Conservation (phyloP, 2,888 invertebrate species). For the Linnaemya tessellans region DNA sequence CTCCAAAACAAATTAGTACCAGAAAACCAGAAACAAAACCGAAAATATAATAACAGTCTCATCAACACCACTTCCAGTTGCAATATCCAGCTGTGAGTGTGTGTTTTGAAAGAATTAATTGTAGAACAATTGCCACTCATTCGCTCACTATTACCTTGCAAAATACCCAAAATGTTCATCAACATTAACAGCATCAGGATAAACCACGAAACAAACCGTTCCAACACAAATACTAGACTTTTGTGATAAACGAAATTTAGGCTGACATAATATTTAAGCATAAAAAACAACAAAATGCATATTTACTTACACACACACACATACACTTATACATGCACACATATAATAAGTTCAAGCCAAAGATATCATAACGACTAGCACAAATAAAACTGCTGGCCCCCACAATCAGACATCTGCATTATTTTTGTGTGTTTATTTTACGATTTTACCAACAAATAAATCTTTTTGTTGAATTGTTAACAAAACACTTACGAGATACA, state of each 20-base stretch:
- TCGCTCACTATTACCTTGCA: conserved; percentile 32
- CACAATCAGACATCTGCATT: conserved; percentile 30
- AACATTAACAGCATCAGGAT: background rate
- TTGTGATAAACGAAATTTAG: conserved; percentile 39
- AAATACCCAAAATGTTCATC: conserved; percentile 24
- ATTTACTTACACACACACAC: conserved; percentile 24
- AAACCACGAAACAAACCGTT: conserved; percentile 2
- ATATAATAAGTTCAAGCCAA: conserved; percentile 4
- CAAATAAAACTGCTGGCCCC: conserved; percentile 2
- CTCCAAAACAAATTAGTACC: conserved; percentile 18
- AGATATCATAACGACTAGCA: background rate
- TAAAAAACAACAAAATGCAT: background rate
- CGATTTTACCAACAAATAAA: conserved; percentile 19
- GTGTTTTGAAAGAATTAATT: conserved; percentile 21
- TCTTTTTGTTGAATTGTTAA: conserved; percentile 55
- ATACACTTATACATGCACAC: too few relatives aligned
- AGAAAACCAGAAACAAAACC: conserved; percentile 33
- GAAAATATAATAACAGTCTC: conserved; percentile 11
- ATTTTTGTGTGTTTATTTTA: conserved; percentile 22
- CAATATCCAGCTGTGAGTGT: conserved; percentile 67
- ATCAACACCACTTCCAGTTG: conserved; percentile 31
- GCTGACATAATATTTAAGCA: conserved; percentile 45
- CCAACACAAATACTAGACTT: conserved; percentile 39
- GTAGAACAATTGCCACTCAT: conserved; percentile 47
- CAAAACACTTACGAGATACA: conserved; percentile 34